These are phyloP conservation scores for Drosophila mercatorum DNA, from an alignment of 2,888 invertebrate species.

Conservation along the genomic window DNA sequence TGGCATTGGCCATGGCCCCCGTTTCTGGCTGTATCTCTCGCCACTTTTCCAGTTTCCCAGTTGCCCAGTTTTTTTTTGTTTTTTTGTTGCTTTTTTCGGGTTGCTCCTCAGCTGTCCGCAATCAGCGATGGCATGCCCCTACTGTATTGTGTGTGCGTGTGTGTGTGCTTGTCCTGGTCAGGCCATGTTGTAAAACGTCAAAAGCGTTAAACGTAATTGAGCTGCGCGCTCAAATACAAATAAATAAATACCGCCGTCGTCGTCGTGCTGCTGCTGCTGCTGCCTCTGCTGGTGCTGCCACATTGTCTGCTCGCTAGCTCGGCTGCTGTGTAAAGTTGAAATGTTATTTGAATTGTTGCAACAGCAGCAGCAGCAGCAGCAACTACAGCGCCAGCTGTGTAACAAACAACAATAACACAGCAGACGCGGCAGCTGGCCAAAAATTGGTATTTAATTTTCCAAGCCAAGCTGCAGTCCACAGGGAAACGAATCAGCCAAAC, in stretches of 20 bases:
- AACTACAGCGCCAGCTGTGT: slow-evolving; percentile 23
- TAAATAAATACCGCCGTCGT: slow-evolving; percentile 71
- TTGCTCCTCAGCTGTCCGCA: slow-evolving; percentile 36
- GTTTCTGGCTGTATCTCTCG: slow-evolving; percentile 15
- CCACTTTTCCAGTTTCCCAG: slow-evolving; percentile 5
- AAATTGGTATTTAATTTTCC: slow-evolving; percentile 80
- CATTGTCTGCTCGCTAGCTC: slow-evolving; percentile 55
- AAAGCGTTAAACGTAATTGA: slow-evolving; percentile 81
- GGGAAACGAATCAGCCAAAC: slow-evolving; percentile 55
- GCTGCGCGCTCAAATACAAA: slow-evolving; percentile 78
- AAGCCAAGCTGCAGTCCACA: slow-evolving; percentile 67
- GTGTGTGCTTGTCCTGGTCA: slow-evolving; percentile 37
- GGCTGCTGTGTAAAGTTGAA: slow-evolving; percentile 62
- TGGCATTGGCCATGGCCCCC: slow-evolving; percentile 42
- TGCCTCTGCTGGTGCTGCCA: slow-evolving; percentile 40
- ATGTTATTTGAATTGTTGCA: slow-evolving; percentile 80
- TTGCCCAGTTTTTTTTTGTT: slow-evolving; percentile 24
- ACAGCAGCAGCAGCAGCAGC: slow-evolving; percentile 35
- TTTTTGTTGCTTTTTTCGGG: slow-evolving; percentile 20
- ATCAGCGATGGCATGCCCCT: slow-evolving; percentile 27
- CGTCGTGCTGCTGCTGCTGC: not conserved
- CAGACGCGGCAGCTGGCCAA: slow-evolving; percentile 47
- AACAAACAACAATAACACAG: slow-evolving; percentile 27
- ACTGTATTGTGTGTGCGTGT: slow-evolving; percentile 20
- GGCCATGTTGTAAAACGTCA: slow-evolving; percentile 76